Evolutionary conservation across 2,797 vertebrate species (phyloP).

Genomic region (Gadopsis bispinosus): DNA sequence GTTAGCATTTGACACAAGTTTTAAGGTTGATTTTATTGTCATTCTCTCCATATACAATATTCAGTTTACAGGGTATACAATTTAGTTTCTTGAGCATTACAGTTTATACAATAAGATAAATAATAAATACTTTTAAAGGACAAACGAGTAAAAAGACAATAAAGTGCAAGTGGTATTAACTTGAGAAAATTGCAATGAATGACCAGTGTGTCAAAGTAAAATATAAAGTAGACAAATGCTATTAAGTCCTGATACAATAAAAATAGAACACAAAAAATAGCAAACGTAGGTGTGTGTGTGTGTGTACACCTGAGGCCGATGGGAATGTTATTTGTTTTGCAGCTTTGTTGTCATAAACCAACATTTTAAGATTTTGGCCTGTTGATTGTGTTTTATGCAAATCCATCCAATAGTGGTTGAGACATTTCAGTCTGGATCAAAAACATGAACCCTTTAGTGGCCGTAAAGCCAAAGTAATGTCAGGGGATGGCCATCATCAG

Average conservation of each 20-base stretch:
- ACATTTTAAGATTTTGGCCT: not conserved
- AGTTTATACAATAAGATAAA: not conserved
- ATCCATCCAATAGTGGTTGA: too few relatives aligned
- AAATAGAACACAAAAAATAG: not conserved
- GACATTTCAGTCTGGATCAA: too few relatives aligned
- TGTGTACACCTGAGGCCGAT: not conserved
- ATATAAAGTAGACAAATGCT: not conserved
- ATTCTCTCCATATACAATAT: not conserved
- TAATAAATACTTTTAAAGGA: not conserved
- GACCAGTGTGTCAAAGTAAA: not conserved
- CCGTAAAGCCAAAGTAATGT: too few relatives aligned
- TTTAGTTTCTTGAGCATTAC: too few relatives aligned
- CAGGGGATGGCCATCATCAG: not conserved
- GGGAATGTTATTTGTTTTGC: constrained; percentile 3
- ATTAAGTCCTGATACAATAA: not conserved
- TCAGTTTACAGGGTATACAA: not conserved
- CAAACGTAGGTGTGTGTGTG: not conserved
- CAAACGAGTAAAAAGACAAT: not conserved
- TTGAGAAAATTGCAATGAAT: not conserved
- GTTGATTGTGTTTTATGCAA: not conserved
- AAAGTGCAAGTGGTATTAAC: not conserved
- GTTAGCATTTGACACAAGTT: not conserved
- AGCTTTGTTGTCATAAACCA: constrained; percentile 10
- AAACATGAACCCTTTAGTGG: too few relatives aligned
- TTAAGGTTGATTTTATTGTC: not conserved